phyloP scores from a whole-genome alignment of 2,888 invertebrate genomes.

The Autographa pulchrina region DNA sequence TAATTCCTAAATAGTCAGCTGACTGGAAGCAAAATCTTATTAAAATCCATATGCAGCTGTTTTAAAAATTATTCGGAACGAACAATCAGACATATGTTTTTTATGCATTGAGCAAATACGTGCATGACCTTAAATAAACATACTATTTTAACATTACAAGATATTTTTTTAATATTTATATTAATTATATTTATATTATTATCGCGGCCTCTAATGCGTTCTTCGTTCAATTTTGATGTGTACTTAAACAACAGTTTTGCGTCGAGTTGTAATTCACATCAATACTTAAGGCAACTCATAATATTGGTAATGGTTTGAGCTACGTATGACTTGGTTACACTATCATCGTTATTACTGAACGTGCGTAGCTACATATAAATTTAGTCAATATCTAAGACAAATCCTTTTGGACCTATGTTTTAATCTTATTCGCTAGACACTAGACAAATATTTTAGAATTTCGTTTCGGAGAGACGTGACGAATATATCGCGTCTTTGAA shows the following conservation, averaged over 20 bases:
- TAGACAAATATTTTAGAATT: slow-evolving; percentile 86
- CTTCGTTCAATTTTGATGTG: neutral
- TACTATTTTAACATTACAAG: no score
- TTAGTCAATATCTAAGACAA: slow-evolving; percentile 55
- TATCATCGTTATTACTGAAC: slow-evolving; percentile 29
- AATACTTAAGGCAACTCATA: slow-evolving; percentile 12
- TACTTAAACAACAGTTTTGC: neutral
- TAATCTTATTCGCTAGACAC: slow-evolving; percentile 77
- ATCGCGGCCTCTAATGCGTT: neutral
- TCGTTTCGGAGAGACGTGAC: slow-evolving; percentile 83
- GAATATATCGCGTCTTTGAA: slow-evolving; percentile 63
- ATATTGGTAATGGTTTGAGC: slow-evolving; percentile 12
- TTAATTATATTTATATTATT: neutral
- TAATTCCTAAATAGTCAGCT: no score
- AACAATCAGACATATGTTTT: no score
- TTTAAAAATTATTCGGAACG: no score
- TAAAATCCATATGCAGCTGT: no score
- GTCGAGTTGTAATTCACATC: slow-evolving; percentile 15
- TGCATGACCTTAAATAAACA: no score
- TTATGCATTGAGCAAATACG: no score
- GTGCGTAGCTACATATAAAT: slow-evolving; percentile 55
- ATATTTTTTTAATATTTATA: no score
- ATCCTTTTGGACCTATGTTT: slow-evolving; percentile 64
- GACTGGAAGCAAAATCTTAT: no score
- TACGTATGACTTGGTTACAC: slow-evolving; percentile 20